Evolutionary conservation across 1,140 invertebrate genomes (phyloP).

Genomic region (Phortica variegata): DNA sequence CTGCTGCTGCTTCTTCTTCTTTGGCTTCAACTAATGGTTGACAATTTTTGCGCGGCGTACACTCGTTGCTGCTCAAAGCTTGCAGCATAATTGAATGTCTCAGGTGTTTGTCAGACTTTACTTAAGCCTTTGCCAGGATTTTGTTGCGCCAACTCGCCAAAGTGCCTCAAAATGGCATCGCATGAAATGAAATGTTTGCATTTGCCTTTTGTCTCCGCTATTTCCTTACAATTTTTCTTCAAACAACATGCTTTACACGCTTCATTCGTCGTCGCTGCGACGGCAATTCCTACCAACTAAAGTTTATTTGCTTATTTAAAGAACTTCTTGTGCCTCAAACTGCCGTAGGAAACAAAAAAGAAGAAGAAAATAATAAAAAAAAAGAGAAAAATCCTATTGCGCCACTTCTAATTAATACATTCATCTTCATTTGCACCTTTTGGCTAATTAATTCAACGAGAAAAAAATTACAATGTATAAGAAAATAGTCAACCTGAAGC

Average conservation of each 20-base stretch:
- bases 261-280: too few relatives aligned
- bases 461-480: conserved; percentile 33
- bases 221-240: too few relatives aligned
- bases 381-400: too few relatives aligned
- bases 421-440: conserved; percentile 58
- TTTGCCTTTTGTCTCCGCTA: background rate
- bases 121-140: conserved; percentile 55
- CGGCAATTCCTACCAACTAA: too few relatives aligned
- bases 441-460: conserved; percentile 53
- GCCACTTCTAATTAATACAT: conserved; percentile 55
- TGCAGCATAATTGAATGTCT: conserved; percentile 56
- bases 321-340: conserved; percentile 41
- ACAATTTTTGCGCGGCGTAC: conserved; percentile 24
- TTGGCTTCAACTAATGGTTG: conserved; percentile 18
- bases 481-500: too few relatives aligned
- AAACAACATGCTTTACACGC: too few relatives aligned
- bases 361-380: too few relatives aligned
- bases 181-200: too few relatives aligned
- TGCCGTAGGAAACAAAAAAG: too few relatives aligned
- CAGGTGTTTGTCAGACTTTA: conserved; percentile 56
- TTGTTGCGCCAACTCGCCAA: conserved; percentile 15
- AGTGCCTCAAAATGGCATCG: background rate
- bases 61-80: conserved; percentile 16
- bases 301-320: conserved; percentile 28
- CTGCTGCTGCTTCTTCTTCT: background rate